Percentiles rank a stretch among this genome's conserved stretches.
These are phyloP conservation scores for Enteromius thamalakanensis DNA, from an alignment of 2,797 vertebrate species.

Conservation along the genomic window DNA sequence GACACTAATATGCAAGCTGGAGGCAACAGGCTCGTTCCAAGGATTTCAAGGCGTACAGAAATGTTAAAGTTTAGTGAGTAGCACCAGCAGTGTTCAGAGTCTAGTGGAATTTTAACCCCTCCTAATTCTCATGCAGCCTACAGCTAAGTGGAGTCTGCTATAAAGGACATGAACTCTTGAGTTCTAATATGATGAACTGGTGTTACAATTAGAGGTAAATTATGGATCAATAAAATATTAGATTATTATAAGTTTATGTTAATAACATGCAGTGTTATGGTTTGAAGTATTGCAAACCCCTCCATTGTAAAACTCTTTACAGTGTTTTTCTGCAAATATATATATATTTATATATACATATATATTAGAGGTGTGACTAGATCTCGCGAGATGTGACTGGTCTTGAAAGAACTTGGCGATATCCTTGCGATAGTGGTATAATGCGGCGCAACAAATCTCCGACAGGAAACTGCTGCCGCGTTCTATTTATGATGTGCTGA, in stretches of 20 bases:
- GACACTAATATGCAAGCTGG: constrained; percentile 48
- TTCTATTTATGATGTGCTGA: too few species aligned
- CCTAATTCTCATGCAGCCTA: background rate
- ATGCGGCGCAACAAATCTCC: too few species aligned
- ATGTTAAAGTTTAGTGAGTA: constrained; percentile 37
- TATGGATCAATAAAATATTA: constrained; percentile 32
- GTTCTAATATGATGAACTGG: constrained; percentile 44
- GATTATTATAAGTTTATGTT: constrained; percentile 6
- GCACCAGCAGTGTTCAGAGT: constrained; percentile 16
- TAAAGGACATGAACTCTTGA: constrained; percentile 33
- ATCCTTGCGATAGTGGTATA: too few species aligned
- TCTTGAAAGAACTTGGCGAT: too few species aligned
- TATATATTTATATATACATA: too few species aligned
- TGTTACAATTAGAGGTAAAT: constrained; percentile 44
- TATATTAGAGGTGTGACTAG: too few species aligned
- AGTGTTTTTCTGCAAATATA: background rate
- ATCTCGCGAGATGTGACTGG: too few species aligned
- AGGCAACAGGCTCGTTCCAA: constrained; percentile 41
- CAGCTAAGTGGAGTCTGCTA: constrained; percentile 24
- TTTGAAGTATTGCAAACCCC: constrained; percentile 44
- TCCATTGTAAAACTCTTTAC: constrained; percentile 12
- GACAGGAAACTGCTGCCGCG: too few species aligned
- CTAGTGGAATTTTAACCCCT: background rate
- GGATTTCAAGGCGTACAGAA: constrained; percentile 39
- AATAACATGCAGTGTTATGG: constrained; percentile 46